These are phyloP conservation scores for Lophotriccus pileatus DNA, from an alignment of 2,797 vertebrate genomes.

Conservation along the genomic window DNA sequence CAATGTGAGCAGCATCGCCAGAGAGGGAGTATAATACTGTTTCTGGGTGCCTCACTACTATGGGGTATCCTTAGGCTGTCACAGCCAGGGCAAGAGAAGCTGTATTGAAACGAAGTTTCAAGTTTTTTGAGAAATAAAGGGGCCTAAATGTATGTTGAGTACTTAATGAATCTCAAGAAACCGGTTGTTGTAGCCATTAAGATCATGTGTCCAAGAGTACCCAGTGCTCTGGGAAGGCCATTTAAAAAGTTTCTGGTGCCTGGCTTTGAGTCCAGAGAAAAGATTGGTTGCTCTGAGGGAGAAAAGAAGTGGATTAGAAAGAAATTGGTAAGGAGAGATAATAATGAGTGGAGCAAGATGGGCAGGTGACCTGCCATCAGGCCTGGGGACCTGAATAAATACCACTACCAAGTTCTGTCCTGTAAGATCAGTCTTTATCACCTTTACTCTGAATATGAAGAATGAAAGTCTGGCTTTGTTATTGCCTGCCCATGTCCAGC, in stretches of 20 bases:
- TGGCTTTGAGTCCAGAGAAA: background rate
- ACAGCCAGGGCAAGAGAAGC: background rate
- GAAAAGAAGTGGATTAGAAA: background rate
- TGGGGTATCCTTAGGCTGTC: background rate
- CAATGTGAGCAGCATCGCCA: background rate
- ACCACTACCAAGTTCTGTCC: background rate
- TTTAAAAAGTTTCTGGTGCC: background rate
- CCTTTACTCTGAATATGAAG: background rate
- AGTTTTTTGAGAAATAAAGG: background rate
- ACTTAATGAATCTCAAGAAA: background rate
- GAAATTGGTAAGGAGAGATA: background rate
- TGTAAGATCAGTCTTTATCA: background rate
- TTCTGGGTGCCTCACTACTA: background rate
- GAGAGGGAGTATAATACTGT: background rate
- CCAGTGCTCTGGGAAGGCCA: background rate
- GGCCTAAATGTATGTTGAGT: background rate
- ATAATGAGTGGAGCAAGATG: fast-evolving
- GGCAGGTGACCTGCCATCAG: background rate
- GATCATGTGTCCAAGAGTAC: background rate
- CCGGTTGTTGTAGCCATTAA: background rate
- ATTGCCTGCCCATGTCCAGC: background rate
- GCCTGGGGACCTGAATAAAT: background rate
- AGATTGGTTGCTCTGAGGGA: background rate
- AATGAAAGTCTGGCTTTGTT: background rate
- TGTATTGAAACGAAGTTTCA: background rate